These are phyloP conservation scores for Octodon degus DNA, from an alignment of 2,113 vertebrate species.

Conservation along the genomic window DNA sequence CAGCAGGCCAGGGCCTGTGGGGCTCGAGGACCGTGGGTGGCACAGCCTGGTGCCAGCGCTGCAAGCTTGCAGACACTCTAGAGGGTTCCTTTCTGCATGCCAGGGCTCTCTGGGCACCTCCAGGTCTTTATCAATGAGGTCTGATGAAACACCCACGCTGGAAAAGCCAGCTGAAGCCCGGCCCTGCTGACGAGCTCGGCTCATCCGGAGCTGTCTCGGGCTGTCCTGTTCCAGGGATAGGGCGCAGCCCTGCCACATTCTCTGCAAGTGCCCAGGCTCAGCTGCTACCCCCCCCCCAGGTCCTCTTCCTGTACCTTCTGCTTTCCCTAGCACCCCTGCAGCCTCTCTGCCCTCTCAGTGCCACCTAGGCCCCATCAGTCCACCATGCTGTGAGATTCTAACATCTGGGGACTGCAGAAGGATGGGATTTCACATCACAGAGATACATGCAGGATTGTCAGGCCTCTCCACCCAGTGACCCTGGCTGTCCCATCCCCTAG, in stretches of 20 bases:
- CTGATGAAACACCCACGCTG: background rate
- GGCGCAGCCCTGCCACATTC: background rate
- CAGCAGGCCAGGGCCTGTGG: background rate
- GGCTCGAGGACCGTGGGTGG: fast-evolving
- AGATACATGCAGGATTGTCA: background rate
- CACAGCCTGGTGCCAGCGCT: fast-evolving
- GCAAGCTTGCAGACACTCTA: too few species aligned
- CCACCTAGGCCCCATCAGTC: background rate
- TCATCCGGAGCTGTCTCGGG: background rate
- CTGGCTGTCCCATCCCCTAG: background rate
- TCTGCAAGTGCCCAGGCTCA: background rate
- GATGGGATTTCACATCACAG: background rate
- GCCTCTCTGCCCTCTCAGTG: background rate
- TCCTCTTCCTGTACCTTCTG: background rate
- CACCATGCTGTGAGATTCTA: background rate
- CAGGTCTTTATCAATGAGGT: background rate
- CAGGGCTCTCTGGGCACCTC: background rate
- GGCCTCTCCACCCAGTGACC: background rate
- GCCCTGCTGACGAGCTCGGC: background rate
- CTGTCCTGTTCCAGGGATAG: background rate
- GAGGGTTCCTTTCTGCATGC: fast-evolving
- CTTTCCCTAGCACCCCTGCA: background rate
- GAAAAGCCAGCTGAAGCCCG: background rate
- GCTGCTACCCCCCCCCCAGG: background rate
- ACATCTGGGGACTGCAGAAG: background rate